A percentile compares a stretch with the other conserved stretches of the same genome.
These are phyloP conservation scores for Dynastes tityus DNA, from an alignment of 2,888 invertebrate species.

Conservation along the genomic window DNA sequence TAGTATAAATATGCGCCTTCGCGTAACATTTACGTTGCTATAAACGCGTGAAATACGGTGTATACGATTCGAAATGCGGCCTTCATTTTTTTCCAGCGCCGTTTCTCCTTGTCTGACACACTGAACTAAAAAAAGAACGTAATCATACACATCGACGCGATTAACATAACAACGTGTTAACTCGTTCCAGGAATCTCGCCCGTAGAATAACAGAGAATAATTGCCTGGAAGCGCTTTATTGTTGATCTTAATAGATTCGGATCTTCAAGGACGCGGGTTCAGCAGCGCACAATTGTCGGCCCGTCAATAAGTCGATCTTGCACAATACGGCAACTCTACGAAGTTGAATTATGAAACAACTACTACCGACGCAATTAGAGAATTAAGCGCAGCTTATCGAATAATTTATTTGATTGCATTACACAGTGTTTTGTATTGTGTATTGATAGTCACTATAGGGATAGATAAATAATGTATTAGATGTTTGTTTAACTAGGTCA, in stretches of 20 bases:
- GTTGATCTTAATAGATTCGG: constrained; percentile 26
- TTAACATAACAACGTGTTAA: constrained; percentile 45
- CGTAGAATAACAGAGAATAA: constrained; percentile 43
- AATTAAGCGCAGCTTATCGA: not conserved
- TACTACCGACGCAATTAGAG: not conserved
- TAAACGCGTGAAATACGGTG: constrained; percentile 28
- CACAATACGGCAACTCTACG: constrained; percentile 15
- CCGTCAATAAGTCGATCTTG: constrained; percentile 17
- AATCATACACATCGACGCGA: constrained; percentile 39
- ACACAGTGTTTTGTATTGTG: no score
- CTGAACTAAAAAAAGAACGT: constrained; percentile 37
- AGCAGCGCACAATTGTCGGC: constrained; percentile 1
- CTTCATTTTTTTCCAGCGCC: constrained; percentile 37
- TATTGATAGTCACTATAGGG: no score
- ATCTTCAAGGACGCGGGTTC: constrained; percentile 38
- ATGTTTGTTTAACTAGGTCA: no score
- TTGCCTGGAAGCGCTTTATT: constrained; percentile 36
- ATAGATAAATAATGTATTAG: no score
- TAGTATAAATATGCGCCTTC: constrained; percentile 6
- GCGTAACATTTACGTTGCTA: constrained; percentile 18
- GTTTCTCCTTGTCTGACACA: constrained; percentile 42
- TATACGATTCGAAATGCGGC: constrained; percentile 33
- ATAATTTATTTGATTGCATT: constrained; percentile 1
- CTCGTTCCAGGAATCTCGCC: constrained; percentile 45
- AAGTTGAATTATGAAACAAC: not conserved